Base-by-base conservation (phyloP, 2,888 invertebrate species). In the Coelogynopora nodosa region DNA sequence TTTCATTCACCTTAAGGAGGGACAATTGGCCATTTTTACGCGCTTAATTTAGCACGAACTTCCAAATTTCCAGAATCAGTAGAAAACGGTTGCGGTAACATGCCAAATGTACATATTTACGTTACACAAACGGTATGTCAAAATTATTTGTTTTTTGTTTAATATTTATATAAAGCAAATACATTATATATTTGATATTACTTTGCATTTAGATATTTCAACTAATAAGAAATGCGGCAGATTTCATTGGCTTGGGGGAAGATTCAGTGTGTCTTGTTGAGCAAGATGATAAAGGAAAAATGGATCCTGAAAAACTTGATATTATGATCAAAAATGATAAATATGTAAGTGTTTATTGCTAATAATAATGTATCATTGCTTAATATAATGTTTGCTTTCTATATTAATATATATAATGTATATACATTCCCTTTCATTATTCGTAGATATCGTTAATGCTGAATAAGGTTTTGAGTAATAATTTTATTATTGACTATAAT, bases 21-120 rank as follows among this genome's bases (percentile, higher is more conserved):
- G 0, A 96, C 96, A 0, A 94, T 96, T 90, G 94, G 96, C 0
- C 97, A 97, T 91, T 96, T 96, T 85, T 96, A 96, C 90, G 96
- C 95, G n/a, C 95, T 97, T 87, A 96, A 95, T 90, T 94, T 96
- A 89, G 96, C 96, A 0, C 93, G 96, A 86, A 94, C 94, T 90
- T 93, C 94, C 90, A 94, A 93, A 89, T 93, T 94, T 90, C 95
- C 96, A 0, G 94, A 95, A 89, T 93, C 94, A 87, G 96, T 96
- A 95, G 93, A 92, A 89, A 93, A 94, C 91, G 96, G 96, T 0
- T 93, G 95, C 0, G 94, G 94, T 90, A 94, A 94, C 0, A 92
- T 94, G 0, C 94, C 95, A 0, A 94, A 94, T 67, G 91, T 96
- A 88, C 94, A 95, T 0, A 92, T 96, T 0, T 96, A 95, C 91